Percentiles rank a stretch among this genome's conserved stretches.
These are phyloP conservation scores for Nemurella pictetii DNA, from an alignment of 2,888 invertebrate genomes.

Conservation along the genomic window DNA sequence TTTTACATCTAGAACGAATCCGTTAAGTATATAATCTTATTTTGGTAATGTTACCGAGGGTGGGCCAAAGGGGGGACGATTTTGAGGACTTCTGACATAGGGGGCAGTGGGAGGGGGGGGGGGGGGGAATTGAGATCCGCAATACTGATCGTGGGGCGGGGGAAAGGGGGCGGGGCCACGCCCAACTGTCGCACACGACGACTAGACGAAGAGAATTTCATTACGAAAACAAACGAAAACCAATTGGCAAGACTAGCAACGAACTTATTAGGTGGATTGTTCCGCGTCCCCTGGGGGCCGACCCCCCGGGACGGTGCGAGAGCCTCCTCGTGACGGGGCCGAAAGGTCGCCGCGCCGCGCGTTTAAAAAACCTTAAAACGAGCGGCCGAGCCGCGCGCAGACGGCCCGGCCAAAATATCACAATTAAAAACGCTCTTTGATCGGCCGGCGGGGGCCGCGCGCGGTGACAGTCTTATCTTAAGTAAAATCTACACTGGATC, in stretches of 20 bases:
- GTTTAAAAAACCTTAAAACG: neutral
- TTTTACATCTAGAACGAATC: conserved; percentile 22
- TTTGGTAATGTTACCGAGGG: neutral
- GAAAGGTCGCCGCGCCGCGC: neutral
- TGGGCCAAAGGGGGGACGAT: too few species aligned
- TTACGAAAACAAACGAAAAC: conserved; percentile 7
- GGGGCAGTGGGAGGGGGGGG: conserved; percentile 13
- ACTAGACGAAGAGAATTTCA: conserved; percentile 40
- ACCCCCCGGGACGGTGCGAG: neutral
- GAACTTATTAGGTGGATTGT: conserved; percentile 25
- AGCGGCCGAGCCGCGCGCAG: neutral
- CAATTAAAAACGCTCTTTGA: conserved; percentile 30
- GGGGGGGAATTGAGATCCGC: conserved; percentile 36
- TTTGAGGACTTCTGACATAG: neutral
- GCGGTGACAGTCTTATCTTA: conserved; percentile 26
- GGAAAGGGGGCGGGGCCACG: neutral
- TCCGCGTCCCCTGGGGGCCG: neutral
- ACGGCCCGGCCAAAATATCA: conserved; percentile 17
- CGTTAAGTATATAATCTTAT: neutral
- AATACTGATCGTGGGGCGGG: conserved; percentile 33
- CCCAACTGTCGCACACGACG: conserved; percentile 28
- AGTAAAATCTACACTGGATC: conserved; percentile 25
- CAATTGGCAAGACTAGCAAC: conserved; percentile 40
- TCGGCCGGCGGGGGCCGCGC: conserved; percentile 3
- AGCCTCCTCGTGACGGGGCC: neutral